Evolutionary conservation across 2,888 invertebrate species (phyloP), one percentile per base, ranked within the genome.

Genomic region (Chymomyza caudatula): DNA sequence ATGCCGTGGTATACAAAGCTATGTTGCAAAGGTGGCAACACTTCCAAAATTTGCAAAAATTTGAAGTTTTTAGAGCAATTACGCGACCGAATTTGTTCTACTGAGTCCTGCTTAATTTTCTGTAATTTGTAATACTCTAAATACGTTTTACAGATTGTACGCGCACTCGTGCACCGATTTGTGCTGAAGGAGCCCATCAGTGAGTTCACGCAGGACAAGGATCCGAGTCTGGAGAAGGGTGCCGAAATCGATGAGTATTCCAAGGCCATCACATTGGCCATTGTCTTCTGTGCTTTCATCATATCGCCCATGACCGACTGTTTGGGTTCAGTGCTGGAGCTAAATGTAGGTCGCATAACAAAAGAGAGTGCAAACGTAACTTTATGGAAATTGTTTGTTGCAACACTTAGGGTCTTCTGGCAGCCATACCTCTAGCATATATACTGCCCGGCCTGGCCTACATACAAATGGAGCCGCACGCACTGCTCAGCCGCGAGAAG

Each of bases 271-370:
- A 90, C 90, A 60, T 89, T 95, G 71, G 91, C 92, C 19, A 94
- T 96, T 79, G 93, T 96, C 25, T 90, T 92, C 22, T 89, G 92
- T 53, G 93, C 95, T 29, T 95, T 94, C 87, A 91, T 94, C 54
- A 92, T 96, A 66, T 96, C 96, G 29, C 95, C 96, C 91, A 92
- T 94, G 67, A 96, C 96, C 4, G 95, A 96, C 88, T 96, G 96
- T 88, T 91, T 96, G 47, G 96, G 96, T 20, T 92, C 96, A 44
- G 96, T 96, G 4, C 90, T 96, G 72, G 96, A 96, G 90, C 88
- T 96, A 54, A 96, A 96, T 90, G 95, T 95, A 91, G 92, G 87
- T 80, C 20, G 4, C n/a, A 8, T 23, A 44, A 5, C 29, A 55
- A 13, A 19, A 8, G 23, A 61, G 23, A 53, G 65, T 71, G 74